These are phyloP conservation scores for Eutolmus rufibarbis DNA, from an alignment of 2,888 invertebrate species.

Conservation along the genomic window DNA sequence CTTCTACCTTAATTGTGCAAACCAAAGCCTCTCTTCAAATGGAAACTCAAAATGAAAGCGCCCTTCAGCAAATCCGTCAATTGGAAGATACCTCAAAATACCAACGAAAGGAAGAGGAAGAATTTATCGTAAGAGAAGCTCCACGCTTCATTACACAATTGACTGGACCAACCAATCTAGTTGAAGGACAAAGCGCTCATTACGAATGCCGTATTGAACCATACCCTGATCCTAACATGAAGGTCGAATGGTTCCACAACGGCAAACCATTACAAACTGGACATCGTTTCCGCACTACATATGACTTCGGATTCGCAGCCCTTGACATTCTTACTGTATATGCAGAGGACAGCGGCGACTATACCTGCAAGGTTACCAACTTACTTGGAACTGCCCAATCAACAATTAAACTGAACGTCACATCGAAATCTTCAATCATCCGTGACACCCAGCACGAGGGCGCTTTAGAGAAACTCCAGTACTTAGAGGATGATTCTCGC, in stretches of 20 bases:
- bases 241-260: constrained; percentile 94
- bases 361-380: constrained; percentile 87
- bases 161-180: constrained; percentile 83
- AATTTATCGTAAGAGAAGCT: constrained; percentile 79
- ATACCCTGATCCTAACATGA: constrained; percentile 86
- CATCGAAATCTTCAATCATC: constrained; percentile 83
- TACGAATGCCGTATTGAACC: constrained; percentile 94
- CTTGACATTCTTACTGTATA: constrained; percentile 94
- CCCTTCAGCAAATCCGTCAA: constrained; percentile 84
- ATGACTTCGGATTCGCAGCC: constrained; percentile 97
- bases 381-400: constrained; percentile 83
- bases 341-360: constrained; percentile 92
- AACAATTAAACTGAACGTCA: constrained; percentile 80
- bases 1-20: constrained; percentile 88
- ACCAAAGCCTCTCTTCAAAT: constrained; percentile 85
- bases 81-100: constrained; percentile 83
- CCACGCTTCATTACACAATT: constrained; percentile 86
- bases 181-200: constrained; percentile 90
- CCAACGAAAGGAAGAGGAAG: constrained; percentile 82
- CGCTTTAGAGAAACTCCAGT: constrained; percentile 89
- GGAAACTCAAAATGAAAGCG: constrained; percentile 89
- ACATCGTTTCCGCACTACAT: constrained; percentile 91
- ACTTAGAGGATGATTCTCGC: constrained; percentile 85
- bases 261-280: constrained; percentile 87
- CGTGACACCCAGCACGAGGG: constrained; percentile 92